Conservation (phyloP, 1,140 invertebrate species). For the Ips typographus region DNA sequence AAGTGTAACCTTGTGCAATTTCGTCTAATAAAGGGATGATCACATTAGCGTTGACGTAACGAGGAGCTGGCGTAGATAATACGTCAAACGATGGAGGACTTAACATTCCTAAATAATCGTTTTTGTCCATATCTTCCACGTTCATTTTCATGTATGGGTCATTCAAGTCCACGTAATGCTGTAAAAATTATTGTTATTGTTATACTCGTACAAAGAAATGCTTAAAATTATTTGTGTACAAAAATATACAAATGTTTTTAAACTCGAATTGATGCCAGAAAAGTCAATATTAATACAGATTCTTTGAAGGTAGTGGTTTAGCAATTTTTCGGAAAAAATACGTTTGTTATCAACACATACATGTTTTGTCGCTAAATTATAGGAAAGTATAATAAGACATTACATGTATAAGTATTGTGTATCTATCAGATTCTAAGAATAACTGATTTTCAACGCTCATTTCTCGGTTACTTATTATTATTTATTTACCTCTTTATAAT, state of each 20-base stretch:
- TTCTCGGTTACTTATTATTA: no score
- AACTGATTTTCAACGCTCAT: no score
- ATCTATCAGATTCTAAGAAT: no score
- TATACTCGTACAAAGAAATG: background rate
- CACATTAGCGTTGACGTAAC: constrained; percentile 57
- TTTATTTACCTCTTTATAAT: no score
- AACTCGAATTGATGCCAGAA: background rate
- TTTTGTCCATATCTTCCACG: constrained; percentile 54
- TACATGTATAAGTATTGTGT: no score
- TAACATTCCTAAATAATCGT: constrained; percentile 77
- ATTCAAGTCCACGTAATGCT: constrained; percentile 86
- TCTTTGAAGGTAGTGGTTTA: no score
- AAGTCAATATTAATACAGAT: background rate
- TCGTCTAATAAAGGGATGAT: background rate
- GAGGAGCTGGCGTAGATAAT: constrained; percentile 57
- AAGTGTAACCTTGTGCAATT: constrained; percentile 46
- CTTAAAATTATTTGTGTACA: no score
- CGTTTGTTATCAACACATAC: no score
- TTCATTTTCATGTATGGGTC: constrained; percentile 75
- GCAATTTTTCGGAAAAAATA: no score
- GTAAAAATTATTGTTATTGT: constrained; percentile 42
- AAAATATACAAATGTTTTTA: background rate
- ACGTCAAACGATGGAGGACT: constrained; percentile 68
- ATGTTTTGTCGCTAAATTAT: no score
- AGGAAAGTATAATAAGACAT: no score